These are phyloP conservation scores for Ataeniobius toweri DNA, from an alignment of 2,797 vertebrate genomes.

Conservation along the genomic window DNA sequence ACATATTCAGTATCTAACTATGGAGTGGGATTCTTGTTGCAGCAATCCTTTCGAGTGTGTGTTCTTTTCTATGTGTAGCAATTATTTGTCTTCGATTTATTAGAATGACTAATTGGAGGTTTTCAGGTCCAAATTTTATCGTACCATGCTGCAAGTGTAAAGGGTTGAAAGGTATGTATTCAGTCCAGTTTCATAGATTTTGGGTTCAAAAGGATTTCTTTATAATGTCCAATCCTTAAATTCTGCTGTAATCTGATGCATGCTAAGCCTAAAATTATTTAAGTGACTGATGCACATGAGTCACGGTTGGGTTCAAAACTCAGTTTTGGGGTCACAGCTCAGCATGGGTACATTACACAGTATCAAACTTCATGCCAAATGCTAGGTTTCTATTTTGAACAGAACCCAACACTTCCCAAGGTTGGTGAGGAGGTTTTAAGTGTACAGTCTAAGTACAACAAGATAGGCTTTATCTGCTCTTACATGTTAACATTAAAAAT, in stretches of 20 bases:
- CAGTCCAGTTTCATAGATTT: constrained; percentile 39
- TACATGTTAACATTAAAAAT: neutral
- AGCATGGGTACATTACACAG: neutral
- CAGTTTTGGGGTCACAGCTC: too few species aligned
- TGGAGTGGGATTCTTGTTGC: constrained; percentile 6
- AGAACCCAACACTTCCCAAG: too few species aligned
- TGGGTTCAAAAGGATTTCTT: constrained; percentile 23
- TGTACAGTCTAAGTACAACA: neutral
- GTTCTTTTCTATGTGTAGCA: constrained; percentile 23
- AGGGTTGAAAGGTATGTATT: constrained; percentile 47
- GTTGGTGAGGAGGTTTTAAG: neutral
- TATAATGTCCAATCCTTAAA: neutral
- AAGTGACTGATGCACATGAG: neutral
- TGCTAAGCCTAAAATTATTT: neutral
- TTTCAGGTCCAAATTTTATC: constrained; percentile 49
- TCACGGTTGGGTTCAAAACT: too few species aligned
- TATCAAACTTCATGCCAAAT: neutral
- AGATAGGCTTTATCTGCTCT: neutral
- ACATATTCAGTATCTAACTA: constrained; percentile 30
- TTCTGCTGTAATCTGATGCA: too few species aligned
- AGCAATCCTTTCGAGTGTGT: constrained; percentile 21
- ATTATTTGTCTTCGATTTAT: constrained; percentile 51
- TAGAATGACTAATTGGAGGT: constrained; percentile 51
- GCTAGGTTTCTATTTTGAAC: neutral
- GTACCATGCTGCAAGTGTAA: constrained; percentile 41